These are phyloP conservation scores for Drosophila nasuta DNA, from an alignment of 1,140 invertebrate genomes.

Conservation along the genomic window DNA sequence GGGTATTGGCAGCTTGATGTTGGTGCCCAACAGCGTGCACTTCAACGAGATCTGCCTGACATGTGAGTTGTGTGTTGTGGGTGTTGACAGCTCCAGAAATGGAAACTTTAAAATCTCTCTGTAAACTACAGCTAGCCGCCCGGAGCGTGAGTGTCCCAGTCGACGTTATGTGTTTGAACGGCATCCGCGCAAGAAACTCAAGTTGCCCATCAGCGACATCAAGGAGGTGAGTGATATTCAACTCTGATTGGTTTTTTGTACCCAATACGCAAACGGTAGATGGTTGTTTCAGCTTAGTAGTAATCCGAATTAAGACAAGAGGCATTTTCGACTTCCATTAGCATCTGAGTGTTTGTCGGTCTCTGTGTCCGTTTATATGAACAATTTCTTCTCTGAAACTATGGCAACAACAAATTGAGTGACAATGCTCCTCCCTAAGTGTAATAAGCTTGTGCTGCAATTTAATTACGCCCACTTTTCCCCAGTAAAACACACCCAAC, in stretches of 20 bases:
- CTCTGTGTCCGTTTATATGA: too few relatives aligned
- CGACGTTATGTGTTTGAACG: slow-evolving; percentile 94
- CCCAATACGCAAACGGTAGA: neutral
- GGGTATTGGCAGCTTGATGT: slow-evolving; percentile 93
- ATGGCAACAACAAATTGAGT: too few relatives aligned
- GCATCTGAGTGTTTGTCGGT: too few relatives aligned
- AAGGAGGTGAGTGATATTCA: slow-evolving; percentile 87
- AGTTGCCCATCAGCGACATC: slow-evolving; percentile 90
- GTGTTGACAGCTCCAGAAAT: slow-evolving; percentile 21
- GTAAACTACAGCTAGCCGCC: slow-evolving; percentile 89
- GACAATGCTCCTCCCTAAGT: too few relatives aligned
- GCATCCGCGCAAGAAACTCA: slow-evolving; percentile 92
- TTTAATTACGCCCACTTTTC: too few relatives aligned
- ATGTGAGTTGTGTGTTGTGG: slow-evolving; percentile 88
- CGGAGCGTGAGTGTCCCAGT: slow-evolving; percentile 94
- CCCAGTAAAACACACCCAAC: too few relatives aligned
- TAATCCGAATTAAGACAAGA: neutral
- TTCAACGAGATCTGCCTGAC: slow-evolving; percentile 95
- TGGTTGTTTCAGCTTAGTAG: neutral
- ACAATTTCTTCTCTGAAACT: too few relatives aligned
- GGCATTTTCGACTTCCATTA: too few relatives aligned
- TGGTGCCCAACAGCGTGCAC: slow-evolving; percentile 94
- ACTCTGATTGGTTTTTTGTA: neutral
- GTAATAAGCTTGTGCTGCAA: too few relatives aligned
- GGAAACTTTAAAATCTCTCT: slow-evolving; percentile 4